A percentile compares a stretch with the other conserved stretches of the same genome.
phyloP scores from a whole-genome alignment of 2,113 vertebrate species.

The Ammodytes dubius region DNA sequence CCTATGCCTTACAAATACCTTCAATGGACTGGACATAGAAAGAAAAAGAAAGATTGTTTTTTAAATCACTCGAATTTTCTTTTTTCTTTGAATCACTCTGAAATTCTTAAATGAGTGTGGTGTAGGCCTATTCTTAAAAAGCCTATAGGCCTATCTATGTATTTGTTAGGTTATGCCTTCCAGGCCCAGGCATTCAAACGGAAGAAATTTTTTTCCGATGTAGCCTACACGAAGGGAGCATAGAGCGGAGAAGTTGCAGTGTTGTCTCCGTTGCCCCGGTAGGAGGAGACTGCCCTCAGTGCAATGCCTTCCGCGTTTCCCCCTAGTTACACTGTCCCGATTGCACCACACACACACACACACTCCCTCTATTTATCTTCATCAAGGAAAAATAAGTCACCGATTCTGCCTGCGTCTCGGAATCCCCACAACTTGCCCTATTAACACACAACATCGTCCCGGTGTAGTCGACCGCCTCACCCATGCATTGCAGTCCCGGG shows the following conservation, averaged over 20 bases:
- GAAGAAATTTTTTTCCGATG: too few species aligned
- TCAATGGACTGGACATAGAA: too few species aligned
- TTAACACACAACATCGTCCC: conserved; percentile 27
- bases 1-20: too few species aligned
- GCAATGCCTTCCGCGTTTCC: conserved; percentile 72
- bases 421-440: not conserved
- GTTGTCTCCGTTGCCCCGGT: conserved; percentile 39
- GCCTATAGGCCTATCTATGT: too few species aligned
- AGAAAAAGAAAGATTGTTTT: too few species aligned
- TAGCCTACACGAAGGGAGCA: not conserved
- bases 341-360: conserved; percentile 14
- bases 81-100: too few species aligned
- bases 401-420: not conserved
- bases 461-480: conserved; percentile 60
- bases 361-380: not conserved
- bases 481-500: conserved; percentile 83
- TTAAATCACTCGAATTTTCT: too few species aligned
- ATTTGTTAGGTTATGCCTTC: too few species aligned
- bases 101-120: too few species aligned
- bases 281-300: conserved; percentile 65
- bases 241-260: not conserved
- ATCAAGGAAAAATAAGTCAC: conserved; percentile 12
- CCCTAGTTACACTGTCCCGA: conserved; percentile 41
- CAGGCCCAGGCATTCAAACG: too few species aligned
- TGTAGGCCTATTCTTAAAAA: too few species aligned